A percentile compares a stretch with the other conserved stretches of the same genome.
These are phyloP conservation scores for Grallaria varia DNA, from an alignment of 2,113 vertebrate species.

Conservation along the genomic window DNA sequence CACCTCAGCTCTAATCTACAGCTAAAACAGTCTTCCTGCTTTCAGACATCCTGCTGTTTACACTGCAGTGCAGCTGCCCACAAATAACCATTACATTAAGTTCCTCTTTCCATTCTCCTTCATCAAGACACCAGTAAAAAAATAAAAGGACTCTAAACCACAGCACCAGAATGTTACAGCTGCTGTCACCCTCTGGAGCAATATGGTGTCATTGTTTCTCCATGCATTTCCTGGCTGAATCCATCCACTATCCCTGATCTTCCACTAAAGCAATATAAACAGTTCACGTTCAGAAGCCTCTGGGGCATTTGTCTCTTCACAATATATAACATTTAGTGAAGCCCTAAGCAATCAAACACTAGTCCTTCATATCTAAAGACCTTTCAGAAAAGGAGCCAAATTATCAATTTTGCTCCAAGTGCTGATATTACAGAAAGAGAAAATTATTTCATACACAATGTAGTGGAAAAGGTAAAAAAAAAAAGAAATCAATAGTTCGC, in stretches of 20 bases:
- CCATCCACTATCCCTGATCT: not conserved
- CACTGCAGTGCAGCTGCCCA: not conserved
- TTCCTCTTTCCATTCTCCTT: not conserved
- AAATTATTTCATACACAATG: slow-evolving; percentile 11
- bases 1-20: not conserved
- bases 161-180: not conserved
- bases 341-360: not conserved
- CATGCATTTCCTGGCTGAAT: not conserved
- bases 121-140: not conserved
- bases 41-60: not conserved
- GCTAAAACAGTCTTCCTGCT: not conserved
- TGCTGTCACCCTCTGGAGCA: not conserved
- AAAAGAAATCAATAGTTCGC: not conserved
- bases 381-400: not conserved
- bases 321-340: not conserved
- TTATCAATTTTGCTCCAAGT: slow-evolving; percentile 6
- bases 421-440: slow-evolving; percentile 13
- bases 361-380: not conserved
- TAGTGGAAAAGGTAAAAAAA: not conserved
- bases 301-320: not conserved
- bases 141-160: not conserved
- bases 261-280: not conserved
- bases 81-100: not conserved
- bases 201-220: not conserved
- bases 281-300: not conserved